Conservation (phyloP, 2,888 invertebrate species). For the Chrysopilus asiliformis region DNA sequence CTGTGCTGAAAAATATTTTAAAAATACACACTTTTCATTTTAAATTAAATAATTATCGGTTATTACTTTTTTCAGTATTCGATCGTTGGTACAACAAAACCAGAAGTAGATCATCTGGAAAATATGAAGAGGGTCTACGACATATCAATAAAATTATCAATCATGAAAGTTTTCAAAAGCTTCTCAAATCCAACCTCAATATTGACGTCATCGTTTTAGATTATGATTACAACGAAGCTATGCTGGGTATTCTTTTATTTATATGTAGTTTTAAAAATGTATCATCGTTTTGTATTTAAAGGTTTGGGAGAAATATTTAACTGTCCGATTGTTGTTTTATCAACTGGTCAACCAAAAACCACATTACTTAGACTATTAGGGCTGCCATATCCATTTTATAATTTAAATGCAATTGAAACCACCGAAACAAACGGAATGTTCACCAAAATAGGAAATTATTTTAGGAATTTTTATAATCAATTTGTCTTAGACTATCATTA, state of each 20-base stretch:
- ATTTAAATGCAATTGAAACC: slow-evolving; percentile 2
- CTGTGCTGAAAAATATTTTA: too few relatives aligned
- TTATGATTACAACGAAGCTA: slow-evolving; percentile 13
- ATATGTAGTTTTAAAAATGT: not conserved
- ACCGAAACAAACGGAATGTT: not conserved
- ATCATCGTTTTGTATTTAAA: slow-evolving; percentile 1
- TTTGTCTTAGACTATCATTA: slow-evolving; percentile 10
- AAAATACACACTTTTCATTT: too few relatives aligned
- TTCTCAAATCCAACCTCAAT: slow-evolving; percentile 1
- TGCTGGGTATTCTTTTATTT: slow-evolving; percentile 7
- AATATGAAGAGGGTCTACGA: slow-evolving; percentile 10
- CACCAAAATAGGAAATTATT: slow-evolving; percentile 1
- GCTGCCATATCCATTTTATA: slow-evolving; percentile 7
- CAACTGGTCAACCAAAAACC: slow-evolving; percentile 2
- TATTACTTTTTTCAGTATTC: too few relatives aligned
- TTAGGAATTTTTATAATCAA: slow-evolving; percentile 4
- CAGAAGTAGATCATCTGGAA: too few relatives aligned
- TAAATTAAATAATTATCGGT: too few relatives aligned
- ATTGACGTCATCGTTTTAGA: slow-evolving; percentile 12
- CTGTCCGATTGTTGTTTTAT: slow-evolving; percentile 11
- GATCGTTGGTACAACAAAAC: too few relatives aligned
- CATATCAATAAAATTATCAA: slow-evolving; percentile 4
- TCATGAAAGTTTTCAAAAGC: slow-evolving; percentile 10
- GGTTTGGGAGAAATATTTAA: slow-evolving; percentile 10
- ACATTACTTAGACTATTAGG: slow-evolving; percentile 2